These are phyloP conservation scores for Yponomeuta plumbellus DNA, from an alignment of 2,888 invertebrate genomes.

Conservation along the genomic window DNA sequence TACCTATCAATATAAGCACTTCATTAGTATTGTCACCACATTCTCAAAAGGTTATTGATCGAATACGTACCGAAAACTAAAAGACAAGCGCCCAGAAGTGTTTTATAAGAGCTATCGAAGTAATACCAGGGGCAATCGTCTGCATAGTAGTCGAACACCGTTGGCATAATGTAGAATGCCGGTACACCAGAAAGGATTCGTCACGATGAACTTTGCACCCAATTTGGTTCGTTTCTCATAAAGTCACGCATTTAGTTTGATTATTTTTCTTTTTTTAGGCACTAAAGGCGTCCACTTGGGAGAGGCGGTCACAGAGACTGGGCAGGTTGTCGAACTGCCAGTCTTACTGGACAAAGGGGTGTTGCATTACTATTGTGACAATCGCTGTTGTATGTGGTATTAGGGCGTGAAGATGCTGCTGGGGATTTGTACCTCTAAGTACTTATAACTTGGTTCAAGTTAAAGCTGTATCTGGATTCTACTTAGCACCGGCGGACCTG, in stretches of 20 bases:
- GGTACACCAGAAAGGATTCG: neutral
- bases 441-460: constrained; percentile 12
- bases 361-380: constrained; percentile 49
- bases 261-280: constrained; percentile 26
- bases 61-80: constrained; percentile 68
- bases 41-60: neutral
- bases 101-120: constrained; percentile 73
- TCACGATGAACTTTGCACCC: constrained; percentile 13
- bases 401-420: constrained; percentile 48
- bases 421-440: constrained; percentile 22
- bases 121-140: constrained; percentile 74
- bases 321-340: constrained; percentile 61
- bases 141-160: constrained; percentile 55
- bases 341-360: constrained; percentile 44
- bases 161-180: constrained; percentile 37
- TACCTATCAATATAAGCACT: constrained; percentile 46
- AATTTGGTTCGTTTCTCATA: neutral
- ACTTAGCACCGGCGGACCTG: too few relatives aligned
- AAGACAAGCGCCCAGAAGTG: constrained; percentile 69
- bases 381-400: constrained; percentile 50
- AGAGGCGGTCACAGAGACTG: constrained; percentile 60
- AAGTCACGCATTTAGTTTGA: constrained; percentile 39
- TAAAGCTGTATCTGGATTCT: neutral
- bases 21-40: neutral
- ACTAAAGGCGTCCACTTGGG: constrained; percentile 58